Percentiles rank a stretch among this genome's conserved stretches.
Evolutionary conservation across 2,888 invertebrate genomes (phyloP).

Genomic region (Amiota mariae): DNA sequence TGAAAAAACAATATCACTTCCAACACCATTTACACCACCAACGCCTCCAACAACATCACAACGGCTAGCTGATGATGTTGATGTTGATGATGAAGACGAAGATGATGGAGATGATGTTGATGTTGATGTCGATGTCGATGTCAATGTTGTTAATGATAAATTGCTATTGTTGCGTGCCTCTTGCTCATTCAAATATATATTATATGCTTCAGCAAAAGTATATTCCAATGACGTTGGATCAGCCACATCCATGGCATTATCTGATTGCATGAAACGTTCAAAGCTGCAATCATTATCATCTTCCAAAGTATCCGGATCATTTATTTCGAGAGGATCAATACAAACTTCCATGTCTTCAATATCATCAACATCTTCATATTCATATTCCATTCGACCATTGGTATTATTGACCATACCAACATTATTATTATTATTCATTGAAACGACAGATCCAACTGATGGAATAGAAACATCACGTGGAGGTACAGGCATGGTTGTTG

Average conservation of each 20-base stretch:
- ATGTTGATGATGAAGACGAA: background rate
- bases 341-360: conserved; percentile 15
- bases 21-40: conserved; percentile 33
- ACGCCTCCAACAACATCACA: conserved; percentile 37
- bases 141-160: background rate
- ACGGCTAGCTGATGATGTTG: background rate
- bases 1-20: conserved; percentile 17
- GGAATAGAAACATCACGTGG: no score
- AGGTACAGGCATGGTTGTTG: no score
- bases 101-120: background rate
- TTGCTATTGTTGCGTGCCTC: conserved; percentile 37
- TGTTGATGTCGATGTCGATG: conserved; percentile 22
- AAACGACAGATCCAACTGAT: no score
- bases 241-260: conserved; percentile 31
- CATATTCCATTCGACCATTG: background rate
- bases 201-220: conserved; percentile 73
- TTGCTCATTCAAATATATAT: conserved; percentile 63
- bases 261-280: conserved; percentile 47
- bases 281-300: conserved; percentile 40
- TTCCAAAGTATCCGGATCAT: conserved; percentile 6
- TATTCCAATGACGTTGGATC: conserved; percentile 48
- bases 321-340: conserved; percentile 25
- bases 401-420: no score
- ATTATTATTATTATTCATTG: no score
- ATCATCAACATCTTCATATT: conserved; percentile 8